Evolutionary conservation across 2,113 vertebrate genomes (phyloP), one percentile per base, ranked within the genome.

Genomic region (Kobus ellipsiprymnus): DNA sequence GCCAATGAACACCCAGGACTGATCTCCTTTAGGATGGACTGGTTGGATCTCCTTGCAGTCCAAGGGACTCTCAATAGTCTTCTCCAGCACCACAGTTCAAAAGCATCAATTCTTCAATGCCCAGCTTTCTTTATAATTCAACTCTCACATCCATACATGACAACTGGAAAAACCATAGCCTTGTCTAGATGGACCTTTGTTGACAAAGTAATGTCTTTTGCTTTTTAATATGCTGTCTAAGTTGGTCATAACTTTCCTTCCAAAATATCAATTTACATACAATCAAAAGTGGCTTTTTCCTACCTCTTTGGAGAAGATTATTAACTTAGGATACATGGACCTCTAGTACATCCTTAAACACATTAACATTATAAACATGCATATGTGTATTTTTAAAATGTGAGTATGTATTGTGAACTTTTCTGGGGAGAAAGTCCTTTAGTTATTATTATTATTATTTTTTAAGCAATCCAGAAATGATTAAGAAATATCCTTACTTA

Each of bases 401-500:
- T 54, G 11, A 48, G 17, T 36, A 7, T 80, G 0, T 11, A 23
- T 50, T 12, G 5, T 25, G 4, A 29, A 80, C 46, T 94, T 91
- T 6, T 82, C n/a, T 86, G 46, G 15, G 29, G 16, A 60, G 10
- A 87, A 55, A 90, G 3, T 87, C 55, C 9, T 54, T 59, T 60
- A 81, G 33, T 80, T 9, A 33, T 87, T 88, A 59, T 30, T 87
- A 30, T 48, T 80, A 6, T 27, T 71, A 36, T 82, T 2, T 55
- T 96, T 67, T 91, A 96, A 96, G 54, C 25, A 95, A 93, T 55
- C 6, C 4, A n/a, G 36, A 96, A 78, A 85, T 83, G 40, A 40
- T 88, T 97, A 94, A 95, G 14, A 90, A 83, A 30, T 0, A 95
- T 5, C 46, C 46, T 77, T 97, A 64, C 82, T 33, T 50, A 82